Conservation (phyloP, 2,888 invertebrate species). For the Chaitophorus viminalis region DNA sequence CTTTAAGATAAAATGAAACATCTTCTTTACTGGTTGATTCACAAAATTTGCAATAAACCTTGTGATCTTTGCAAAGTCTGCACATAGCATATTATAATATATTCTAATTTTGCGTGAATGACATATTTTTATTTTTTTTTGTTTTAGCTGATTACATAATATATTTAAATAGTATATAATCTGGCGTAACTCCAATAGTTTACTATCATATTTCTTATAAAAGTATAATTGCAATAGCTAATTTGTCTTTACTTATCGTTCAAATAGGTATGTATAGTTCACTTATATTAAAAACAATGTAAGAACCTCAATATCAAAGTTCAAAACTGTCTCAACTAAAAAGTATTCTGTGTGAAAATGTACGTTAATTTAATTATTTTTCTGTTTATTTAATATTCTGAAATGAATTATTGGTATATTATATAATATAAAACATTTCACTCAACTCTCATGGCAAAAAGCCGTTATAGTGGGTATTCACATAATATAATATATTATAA, state of each 20-base stretch:
- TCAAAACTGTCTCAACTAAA: no score
- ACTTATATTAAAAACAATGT: not conserved
- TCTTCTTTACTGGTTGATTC: not conserved
- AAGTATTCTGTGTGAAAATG: no score
- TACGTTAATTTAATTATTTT: no score
- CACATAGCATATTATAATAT: not conserved
- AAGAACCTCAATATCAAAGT: no score
- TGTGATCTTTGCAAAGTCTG: not conserved
- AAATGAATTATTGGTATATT: no score
- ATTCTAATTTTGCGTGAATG: not conserved
- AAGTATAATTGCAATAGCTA: not conserved
- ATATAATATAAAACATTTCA: no score
- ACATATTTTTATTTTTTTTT: not conserved
- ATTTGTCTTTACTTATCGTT: no score
- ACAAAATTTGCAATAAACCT: constrained; percentile 2
- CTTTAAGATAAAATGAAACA: not conserved
- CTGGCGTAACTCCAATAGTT: not conserved
- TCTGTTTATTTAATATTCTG: no score
- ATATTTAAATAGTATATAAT: not conserved
- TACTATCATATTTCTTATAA: not conserved
- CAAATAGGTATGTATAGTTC: no score
- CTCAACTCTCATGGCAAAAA: no score
- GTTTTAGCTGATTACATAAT: not conserved
- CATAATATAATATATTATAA: no score
- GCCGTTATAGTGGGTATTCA: no score